Evolutionary conservation across 2,888 invertebrate species (phyloP), one percentile per base, ranked within the genome.

Genomic region (Aleiodes testaceus): DNA sequence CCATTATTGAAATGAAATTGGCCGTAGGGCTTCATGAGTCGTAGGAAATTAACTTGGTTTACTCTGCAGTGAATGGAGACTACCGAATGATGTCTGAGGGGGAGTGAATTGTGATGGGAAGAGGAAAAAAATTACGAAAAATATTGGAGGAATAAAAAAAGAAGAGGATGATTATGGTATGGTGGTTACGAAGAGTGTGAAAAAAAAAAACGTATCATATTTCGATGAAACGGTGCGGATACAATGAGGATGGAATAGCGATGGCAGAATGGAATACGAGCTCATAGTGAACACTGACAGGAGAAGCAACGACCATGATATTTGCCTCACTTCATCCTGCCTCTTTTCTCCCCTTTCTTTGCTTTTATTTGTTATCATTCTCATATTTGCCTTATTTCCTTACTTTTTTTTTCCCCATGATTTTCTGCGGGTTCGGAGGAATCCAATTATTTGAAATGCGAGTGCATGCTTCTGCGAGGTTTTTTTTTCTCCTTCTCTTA

Each of bases 361-460:
- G 50, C 30, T 66, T 44, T 22, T 44, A 20, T 44, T 53, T 12
- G 45, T 11, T 63, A 22, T 64, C 44, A 50, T 42, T 66, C 36
- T 55, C 20, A 49, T 69, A 53, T 42, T 71, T 69, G 53, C 52
- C 4, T 65, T 64, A 16, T 30, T 66, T n/a, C n/a, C n/a, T n/a
- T n/a, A n/a, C n/a, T n/a, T n/a, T n/a, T n/a, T 52, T 52, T 66
- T 44, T 70, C 45, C 79, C 78, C 75, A 79, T 80, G 77, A 76
- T 76, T 80, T 75, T 78, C 50, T 66, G 20, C 36, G 49, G 45
- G 77, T 82, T 79, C 75, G 77, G 76, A 82, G 80, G 81, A 82
- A 84, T 84, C 83, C 84, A 83, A 84, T 84, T 84, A 84, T 82
- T 84, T 81, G 83, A 82, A 82, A 84, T 81, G 83, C 81, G 80